Percentiles rank a stretch among this genome's conserved stretches.
Conservation (phyloP, 2,113 vertebrate species). For the Podarcis cretensis region DNA sequence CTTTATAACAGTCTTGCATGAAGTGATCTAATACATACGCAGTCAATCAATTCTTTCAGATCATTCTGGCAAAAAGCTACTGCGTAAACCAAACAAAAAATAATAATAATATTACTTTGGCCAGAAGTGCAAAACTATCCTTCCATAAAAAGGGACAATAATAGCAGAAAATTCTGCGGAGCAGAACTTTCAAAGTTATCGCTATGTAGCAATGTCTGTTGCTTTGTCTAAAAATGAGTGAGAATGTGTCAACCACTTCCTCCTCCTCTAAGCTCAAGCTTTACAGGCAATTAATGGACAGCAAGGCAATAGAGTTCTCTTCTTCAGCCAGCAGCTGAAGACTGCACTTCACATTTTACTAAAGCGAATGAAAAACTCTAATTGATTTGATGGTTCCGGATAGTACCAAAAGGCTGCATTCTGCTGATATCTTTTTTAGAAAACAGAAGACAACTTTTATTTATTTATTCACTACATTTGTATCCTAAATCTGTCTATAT, state of each 20-base stretch:
- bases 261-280: slow-evolving; percentile 43
- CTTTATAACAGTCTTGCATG: background rate
- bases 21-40: background rate
- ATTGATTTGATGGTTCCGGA: background rate
- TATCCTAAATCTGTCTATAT: background rate
- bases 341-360: background rate
- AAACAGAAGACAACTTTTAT: background rate
- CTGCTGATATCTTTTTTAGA: slow-evolving; percentile 1
- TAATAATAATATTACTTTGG: background rate
- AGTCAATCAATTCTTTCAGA: background rate
- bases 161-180: background rate
- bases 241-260: slow-evolving; percentile 46
- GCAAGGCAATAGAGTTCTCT: slow-evolving; percentile 18
- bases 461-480: background rate
- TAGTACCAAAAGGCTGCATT: background rate
- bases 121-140: slow-evolving; percentile 13
- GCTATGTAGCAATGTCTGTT: slow-evolving; percentile 28
- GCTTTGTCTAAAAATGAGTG: slow-evolving; percentile 32
- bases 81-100: background rate
- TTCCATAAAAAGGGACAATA: background rate
- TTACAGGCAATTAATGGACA: slow-evolving; percentile 23
- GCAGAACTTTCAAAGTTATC: slow-evolving; percentile 3
- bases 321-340: slow-evolving; percentile 21
- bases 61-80: background rate
- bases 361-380: background rate